A percentile compares a stretch with the other conserved stretches of the same genome.
phyloP scores from a whole-genome alignment of 1,140 invertebrate genomes.

The Papilio xuthus region DNA sequence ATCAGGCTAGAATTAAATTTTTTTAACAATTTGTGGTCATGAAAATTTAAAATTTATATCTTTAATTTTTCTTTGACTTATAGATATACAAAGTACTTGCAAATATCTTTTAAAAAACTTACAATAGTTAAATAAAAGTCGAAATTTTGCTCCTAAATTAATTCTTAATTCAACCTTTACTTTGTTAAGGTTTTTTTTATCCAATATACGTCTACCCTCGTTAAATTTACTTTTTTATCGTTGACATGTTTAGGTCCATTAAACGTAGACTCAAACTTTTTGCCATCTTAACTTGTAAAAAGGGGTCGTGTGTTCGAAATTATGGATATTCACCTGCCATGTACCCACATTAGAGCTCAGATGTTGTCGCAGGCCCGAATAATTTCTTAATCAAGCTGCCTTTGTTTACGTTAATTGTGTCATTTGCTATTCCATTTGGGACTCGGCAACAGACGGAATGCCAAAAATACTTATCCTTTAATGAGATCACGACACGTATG shows the following conservation, averaged over 20 bases:
- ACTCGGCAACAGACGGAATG: conserved; percentile 57
- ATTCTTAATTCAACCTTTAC: background rate
- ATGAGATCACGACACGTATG: conserved; percentile 33
- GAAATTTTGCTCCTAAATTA: background rate
- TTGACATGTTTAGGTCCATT: background rate
- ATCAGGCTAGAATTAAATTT: too few relatives aligned
- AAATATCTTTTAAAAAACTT: too few relatives aligned
- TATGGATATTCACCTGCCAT: conserved; percentile 43
- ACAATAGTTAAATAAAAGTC: too few relatives aligned
- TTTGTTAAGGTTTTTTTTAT: background rate
- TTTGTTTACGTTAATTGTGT: conserved; percentile 72
- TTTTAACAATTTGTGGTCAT: too few relatives aligned
- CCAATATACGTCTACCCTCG: background rate
- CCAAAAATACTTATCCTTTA: conserved; percentile 48
- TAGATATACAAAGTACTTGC: too few relatives aligned
- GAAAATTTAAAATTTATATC: too few relatives aligned
- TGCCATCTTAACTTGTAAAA: conserved; percentile 43
- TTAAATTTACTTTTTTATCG: background rate
- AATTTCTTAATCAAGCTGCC: conserved; percentile 74
- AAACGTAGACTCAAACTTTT: conserved; percentile 29
- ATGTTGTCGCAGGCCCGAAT: conserved; percentile 53
- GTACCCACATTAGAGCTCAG: conserved; percentile 53
- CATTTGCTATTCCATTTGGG: conserved; percentile 69
- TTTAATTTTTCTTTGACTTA: too few relatives aligned
- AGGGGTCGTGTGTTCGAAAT: conserved; percentile 48